Percentiles rank a stretch among this genome's conserved stretches.
These are phyloP conservation scores for Crossocerus cetratus DNA, from an alignment of 2,888 invertebrate species.

Conservation along the genomic window DNA sequence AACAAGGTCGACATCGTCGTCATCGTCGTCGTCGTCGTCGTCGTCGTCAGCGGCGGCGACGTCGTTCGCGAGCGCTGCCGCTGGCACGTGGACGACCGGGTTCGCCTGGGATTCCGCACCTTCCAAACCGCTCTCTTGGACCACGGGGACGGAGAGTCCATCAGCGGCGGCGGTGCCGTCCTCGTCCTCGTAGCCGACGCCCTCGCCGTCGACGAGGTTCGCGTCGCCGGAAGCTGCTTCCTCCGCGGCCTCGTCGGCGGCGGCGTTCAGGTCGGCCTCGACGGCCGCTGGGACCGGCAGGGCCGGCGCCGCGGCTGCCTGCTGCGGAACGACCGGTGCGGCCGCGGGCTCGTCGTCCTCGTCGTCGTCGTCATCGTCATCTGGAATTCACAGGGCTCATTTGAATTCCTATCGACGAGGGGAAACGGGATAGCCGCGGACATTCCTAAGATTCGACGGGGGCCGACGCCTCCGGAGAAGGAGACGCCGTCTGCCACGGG, in stretches of 20 bases:
- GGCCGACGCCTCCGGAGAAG: too few relatives aligned
- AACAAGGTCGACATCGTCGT: slow-evolving; percentile 75
- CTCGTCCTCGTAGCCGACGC: slow-evolving; percentile 73
- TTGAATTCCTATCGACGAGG: too few relatives aligned
- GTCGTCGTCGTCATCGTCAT: slow-evolving; percentile 80
- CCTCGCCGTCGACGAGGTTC: slow-evolving; percentile 62
- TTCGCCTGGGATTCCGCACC: slow-evolving; percentile 65
- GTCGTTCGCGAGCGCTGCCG: slow-evolving; percentile 75
- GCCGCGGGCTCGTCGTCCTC: slow-evolving; percentile 79
- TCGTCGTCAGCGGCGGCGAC: slow-evolving; percentile 83
- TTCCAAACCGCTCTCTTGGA: slow-evolving; percentile 76
- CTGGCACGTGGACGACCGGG: slow-evolving; percentile 50
- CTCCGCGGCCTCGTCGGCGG: slow-evolving; percentile 67
- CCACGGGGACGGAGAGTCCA: slow-evolving; percentile 73
- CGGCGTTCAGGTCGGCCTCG: slow-evolving; percentile 69
- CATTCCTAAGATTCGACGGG: too few relatives aligned
- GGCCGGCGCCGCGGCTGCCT: slow-evolving; percentile 67
- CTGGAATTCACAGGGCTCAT: slow-evolving; percentile 52
- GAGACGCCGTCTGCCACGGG: not conserved
- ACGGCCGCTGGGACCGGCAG: slow-evolving; percentile 67
- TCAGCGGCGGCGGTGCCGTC: slow-evolving; percentile 71
- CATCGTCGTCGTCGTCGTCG: slow-evolving; percentile 81
- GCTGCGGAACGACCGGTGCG: slow-evolving; percentile 67
- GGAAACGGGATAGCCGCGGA: too few relatives aligned
- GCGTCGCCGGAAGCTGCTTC: slow-evolving; percentile 69